Percentiles rank a stretch among this genome's conserved stretches.
Evolutionary conservation across 2,888 invertebrate genomes (phyloP).

Genomic region (Ectobius pallidus): DNA sequence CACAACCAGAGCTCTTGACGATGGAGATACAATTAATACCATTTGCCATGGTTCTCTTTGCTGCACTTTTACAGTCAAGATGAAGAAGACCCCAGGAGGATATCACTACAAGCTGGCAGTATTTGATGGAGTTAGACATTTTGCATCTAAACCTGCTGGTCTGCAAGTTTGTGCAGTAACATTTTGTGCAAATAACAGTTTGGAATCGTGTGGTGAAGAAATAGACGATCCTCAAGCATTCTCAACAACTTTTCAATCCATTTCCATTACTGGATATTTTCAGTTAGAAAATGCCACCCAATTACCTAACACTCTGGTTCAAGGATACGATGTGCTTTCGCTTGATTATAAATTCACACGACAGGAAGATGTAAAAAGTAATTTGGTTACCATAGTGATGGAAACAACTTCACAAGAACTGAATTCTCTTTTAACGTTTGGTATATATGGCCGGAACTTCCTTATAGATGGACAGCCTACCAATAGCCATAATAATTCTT

Average conservation of each 20-base stretch:
- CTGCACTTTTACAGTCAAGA: too few relatives aligned
- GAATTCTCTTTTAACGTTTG: neutral
- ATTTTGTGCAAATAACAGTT: neutral
- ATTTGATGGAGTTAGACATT: neutral
- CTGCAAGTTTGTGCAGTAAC: neutral
- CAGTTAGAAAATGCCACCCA: neutral
- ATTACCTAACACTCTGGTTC: neutral
- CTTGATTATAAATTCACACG: neutral
- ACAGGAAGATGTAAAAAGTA: neutral
- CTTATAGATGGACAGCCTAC: constrained; percentile 3
- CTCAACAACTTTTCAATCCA: neutral
- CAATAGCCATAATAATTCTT: too few relatives aligned
- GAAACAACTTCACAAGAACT: neutral
- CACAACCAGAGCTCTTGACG: neutral
- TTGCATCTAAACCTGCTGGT: neutral
- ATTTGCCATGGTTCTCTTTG: too few relatives aligned
- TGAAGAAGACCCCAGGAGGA: neutral
- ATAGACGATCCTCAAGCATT: neutral
- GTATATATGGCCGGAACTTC: constrained; percentile 7
- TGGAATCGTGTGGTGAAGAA: neutral
- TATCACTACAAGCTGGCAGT: neutral
- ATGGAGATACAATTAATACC: too few relatives aligned
- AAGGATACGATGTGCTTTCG: neutral
- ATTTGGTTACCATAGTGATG: neutral
- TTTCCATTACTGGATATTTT: neutral